Percentiles rank a stretch among this genome's conserved stretches.
Conservation (phyloP, 2,888 invertebrate genomes). For the Phania funesta region DNA sequence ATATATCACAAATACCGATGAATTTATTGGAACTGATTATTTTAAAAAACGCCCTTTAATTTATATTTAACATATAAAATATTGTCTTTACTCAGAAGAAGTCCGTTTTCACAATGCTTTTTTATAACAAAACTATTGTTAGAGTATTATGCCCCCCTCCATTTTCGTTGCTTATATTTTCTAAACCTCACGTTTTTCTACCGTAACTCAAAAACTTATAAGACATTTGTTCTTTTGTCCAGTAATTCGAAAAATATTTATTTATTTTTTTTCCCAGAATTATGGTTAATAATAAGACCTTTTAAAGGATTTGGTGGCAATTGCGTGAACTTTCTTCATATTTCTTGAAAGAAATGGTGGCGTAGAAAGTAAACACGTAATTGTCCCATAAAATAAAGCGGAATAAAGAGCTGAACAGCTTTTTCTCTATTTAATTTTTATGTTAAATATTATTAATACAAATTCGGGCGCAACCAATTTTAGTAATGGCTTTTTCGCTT, state of each 20-base stretch:
- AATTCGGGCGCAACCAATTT: neutral
- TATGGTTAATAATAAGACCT: neutral
- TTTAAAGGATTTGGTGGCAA: neutral
- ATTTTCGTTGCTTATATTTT: too few species aligned
- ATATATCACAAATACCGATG: too few species aligned
- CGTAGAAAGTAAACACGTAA: conserved; percentile 8
- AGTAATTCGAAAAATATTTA: neutral
- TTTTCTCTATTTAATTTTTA: too few species aligned
- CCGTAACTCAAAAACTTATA: neutral
- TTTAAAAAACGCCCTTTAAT: too few species aligned
- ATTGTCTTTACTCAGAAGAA: too few species aligned
- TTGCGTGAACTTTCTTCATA: conserved; percentile 5
- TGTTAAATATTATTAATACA: too few species aligned
- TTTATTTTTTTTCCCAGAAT: neutral
- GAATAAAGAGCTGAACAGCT: neutral
- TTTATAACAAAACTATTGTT: too few species aligned
- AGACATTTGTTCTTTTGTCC: neutral
- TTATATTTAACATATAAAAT: too few species aligned
- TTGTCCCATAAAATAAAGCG: neutral
- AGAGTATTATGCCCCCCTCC: too few species aligned
- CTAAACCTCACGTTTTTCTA: neutral
- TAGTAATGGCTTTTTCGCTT: neutral
- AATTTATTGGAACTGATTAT: too few species aligned
- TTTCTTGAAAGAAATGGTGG: neutral
- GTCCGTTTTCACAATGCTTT: too few species aligned